phyloP scores from a whole-genome alignment of 2,113 vertebrate genomes.

The Benitochromis conjunctus region DNA sequence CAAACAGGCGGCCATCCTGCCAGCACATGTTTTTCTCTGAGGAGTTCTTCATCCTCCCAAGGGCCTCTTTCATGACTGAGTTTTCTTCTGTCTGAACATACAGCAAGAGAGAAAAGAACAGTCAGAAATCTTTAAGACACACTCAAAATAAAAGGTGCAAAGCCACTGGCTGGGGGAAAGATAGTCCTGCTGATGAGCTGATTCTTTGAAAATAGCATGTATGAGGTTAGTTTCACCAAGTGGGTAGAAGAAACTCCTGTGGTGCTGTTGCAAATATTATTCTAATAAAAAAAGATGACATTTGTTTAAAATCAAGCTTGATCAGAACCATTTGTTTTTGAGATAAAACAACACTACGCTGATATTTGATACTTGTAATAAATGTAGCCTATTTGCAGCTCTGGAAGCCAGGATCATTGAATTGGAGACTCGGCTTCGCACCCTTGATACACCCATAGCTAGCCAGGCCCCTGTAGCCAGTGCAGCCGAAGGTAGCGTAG shows the following conservation, averaged over 20 bases:
- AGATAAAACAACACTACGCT: background rate
- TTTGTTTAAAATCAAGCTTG: background rate
- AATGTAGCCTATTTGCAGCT: background rate
- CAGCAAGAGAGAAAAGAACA: conserved; percentile 17
- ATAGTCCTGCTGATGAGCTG: conserved; percentile 5
- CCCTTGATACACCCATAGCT: background rate
- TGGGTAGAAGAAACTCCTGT: background rate
- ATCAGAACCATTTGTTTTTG: background rate
- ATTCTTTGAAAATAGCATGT: background rate
- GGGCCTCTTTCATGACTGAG: conserved; percentile 87
- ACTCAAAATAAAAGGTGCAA: background rate
- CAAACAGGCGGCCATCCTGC: conserved; percentile 94
- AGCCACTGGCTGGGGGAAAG: background rate
- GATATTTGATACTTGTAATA: background rate
- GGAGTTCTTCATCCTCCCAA: conserved; percentile 82
- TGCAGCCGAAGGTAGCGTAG: background rate
- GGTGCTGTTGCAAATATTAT: background rate
- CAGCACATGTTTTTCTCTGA: conserved; percentile 90
- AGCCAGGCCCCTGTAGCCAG: background rate
- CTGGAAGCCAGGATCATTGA: background rate
- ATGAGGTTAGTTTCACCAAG: background rate
- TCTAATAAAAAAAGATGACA: background rate
- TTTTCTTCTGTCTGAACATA: conserved; percentile 87
- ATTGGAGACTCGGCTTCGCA: background rate
- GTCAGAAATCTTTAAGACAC: conserved; percentile 10